Percentiles rank a stretch among this genome's conserved stretches.
Evolutionary conservation across 2,888 invertebrate species (phyloP).

Genomic region (Tenthredo mesomela): DNA sequence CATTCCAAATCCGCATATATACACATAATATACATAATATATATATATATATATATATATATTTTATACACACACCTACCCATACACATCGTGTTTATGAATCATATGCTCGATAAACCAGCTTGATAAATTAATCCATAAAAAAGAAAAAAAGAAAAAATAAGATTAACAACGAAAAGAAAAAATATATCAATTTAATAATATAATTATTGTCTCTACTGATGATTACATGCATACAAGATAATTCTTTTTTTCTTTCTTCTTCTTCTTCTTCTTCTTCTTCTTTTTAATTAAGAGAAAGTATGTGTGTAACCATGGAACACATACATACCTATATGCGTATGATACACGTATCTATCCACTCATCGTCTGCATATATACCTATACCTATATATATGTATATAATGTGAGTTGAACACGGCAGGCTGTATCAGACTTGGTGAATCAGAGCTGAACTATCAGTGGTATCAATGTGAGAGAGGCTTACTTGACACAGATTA

Average conservation of each 20-base stretch:
- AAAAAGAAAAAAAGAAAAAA: too few relatives aligned
- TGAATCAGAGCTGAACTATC: slow-evolving; percentile 75
- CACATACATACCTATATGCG: not conserved
- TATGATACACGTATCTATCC: not conserved
- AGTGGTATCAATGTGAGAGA: slow-evolving; percentile 65
- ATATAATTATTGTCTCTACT: not conserved
- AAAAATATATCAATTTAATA: not conserved
- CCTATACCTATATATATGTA: not conserved
- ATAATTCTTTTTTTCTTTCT: not conserved
- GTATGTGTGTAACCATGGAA: slow-evolving; percentile 56
- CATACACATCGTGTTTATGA: not conserved
- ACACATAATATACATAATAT: not conserved
- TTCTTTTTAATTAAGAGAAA: slow-evolving; percentile 70
- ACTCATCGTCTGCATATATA: not conserved
- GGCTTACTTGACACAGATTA: slow-evolving; percentile 65
- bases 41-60: too few relatives aligned
- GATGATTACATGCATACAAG: too few relatives aligned
- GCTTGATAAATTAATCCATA: too few relatives aligned
- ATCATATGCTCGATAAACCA: not conserved
- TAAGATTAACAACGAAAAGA: too few relatives aligned
- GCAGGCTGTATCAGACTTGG: slow-evolving; percentile 50
- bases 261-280: slow-evolving; percentile 56
- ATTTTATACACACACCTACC: too few relatives aligned
- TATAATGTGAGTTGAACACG: slow-evolving; percentile 43
- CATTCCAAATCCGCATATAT: slow-evolving; percentile 54